phyloP scores from a whole-genome alignment of 2,797 vertebrate species.

The Podargus strigoides region DNA sequence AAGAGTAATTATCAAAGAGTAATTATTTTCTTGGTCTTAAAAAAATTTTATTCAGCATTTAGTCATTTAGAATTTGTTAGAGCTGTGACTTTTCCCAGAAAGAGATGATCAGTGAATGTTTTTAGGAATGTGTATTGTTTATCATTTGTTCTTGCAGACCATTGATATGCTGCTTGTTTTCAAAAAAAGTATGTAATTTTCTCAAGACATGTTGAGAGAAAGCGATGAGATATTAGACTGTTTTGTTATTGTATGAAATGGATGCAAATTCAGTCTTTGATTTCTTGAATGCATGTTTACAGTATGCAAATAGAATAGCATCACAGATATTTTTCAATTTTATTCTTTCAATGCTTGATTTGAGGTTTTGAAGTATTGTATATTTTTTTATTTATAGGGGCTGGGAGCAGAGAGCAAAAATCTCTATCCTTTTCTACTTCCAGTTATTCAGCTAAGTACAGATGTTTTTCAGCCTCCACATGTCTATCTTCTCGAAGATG shows the following conservation, averaged over 20 bases:
- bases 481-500: constrained; percentile 96
- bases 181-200: neutral
- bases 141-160: neutral
- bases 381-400: constrained; percentile 75
- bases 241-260: neutral
- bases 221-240: neutral
- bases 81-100: neutral
- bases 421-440: constrained; percentile 94
- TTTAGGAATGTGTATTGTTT: neutral
- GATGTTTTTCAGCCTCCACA: constrained; percentile 95
- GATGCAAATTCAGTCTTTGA: neutral
- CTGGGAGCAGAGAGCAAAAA: constrained; percentile 94
- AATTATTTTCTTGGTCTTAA: neutral
- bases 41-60: neutral
- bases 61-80: neutral
- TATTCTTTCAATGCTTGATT: neutral
- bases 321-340: neutral
- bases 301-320: neutral
- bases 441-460: constrained; percentile 96
- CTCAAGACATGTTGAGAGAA: neutral
- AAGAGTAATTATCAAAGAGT: neutral
- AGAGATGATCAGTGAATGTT: neutral
- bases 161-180: neutral
- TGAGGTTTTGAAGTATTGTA: neutral
- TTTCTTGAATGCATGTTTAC: neutral